phyloP scores from a whole-genome alignment of 2,113 vertebrate genomes.

The Neodon shergylaensis region DNA sequence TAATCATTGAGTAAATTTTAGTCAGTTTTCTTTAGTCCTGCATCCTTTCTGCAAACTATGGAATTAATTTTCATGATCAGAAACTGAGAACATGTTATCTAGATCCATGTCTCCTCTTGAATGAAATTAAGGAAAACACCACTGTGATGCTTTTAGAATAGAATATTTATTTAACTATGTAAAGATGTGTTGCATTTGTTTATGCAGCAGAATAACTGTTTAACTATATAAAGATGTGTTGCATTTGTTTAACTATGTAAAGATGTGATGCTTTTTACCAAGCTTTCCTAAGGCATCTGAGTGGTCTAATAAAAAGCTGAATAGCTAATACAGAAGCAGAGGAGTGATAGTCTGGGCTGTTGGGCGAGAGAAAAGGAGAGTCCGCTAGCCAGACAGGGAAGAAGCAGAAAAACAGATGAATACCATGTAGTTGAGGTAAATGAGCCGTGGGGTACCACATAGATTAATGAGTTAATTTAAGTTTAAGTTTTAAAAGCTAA shows the following conservation, averaged over 20 bases:
- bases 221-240: neutral
- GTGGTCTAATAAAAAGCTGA: neutral
- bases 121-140: neutral
- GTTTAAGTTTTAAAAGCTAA: neutral
- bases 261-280: neutral
- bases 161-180: neutral
- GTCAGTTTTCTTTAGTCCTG: neutral
- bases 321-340: neutral
- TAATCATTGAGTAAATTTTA: neutral
- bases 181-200: neutral
- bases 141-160: neutral
- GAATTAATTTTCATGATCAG: neutral
- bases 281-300: neutral
- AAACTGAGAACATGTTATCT: neutral
- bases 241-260: neutral
- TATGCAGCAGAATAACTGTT: neutral
- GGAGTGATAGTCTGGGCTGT: neutral
- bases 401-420: neutral
- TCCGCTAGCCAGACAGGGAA: neutral
- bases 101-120: neutral
- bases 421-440: neutral
- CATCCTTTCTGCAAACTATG: neutral
- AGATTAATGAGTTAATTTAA: neutral
- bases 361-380: neutral
- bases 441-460: neutral